phyloP scores from a whole-genome alignment of 2,888 invertebrate genomes.

The Ceramica pisi region DNA sequence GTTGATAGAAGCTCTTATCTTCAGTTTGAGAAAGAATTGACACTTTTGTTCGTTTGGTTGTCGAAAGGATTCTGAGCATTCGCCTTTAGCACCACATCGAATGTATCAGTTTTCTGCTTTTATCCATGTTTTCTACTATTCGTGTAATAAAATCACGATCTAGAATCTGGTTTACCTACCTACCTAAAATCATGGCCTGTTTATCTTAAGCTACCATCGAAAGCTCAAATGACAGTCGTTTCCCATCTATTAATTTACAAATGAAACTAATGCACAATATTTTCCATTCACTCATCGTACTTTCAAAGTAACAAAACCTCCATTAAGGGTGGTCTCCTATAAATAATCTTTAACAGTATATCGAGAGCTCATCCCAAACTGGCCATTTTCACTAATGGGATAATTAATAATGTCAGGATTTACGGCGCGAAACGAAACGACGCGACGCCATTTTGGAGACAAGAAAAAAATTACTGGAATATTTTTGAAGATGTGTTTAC shows the following conservation, averaged over 20 bases:
- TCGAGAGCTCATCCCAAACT: slow-evolving; percentile 55
- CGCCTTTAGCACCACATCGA: too few species aligned
- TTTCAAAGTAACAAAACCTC: not conserved
- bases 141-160: too few species aligned
- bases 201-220: not conserved
- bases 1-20: too few species aligned
- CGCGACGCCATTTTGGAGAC: slow-evolving; percentile 52
- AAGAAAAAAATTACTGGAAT: slow-evolving; percentile 45
- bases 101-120: too few species aligned
- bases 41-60: too few species aligned
- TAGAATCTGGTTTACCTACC: too few species aligned
- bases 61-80: too few species aligned
- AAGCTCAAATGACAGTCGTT: not conserved
- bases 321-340: slow-evolving; percentile 62
- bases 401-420: slow-evolving; percentile 74
- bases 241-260: not conserved
- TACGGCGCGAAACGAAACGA: slow-evolving; percentile 70
- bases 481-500: slow-evolving; percentile 45
- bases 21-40: too few species aligned
- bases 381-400: slow-evolving; percentile 60
- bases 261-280: slow-evolving; percentile 13
- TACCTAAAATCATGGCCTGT: too few species aligned
- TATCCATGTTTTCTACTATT: too few species aligned
- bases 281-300: not conserved
- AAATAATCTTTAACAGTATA: slow-evolving; percentile 56